phyloP scores from a whole-genome alignment of 2,888 invertebrate species.

The Strigamia transsilvanica region DNA sequence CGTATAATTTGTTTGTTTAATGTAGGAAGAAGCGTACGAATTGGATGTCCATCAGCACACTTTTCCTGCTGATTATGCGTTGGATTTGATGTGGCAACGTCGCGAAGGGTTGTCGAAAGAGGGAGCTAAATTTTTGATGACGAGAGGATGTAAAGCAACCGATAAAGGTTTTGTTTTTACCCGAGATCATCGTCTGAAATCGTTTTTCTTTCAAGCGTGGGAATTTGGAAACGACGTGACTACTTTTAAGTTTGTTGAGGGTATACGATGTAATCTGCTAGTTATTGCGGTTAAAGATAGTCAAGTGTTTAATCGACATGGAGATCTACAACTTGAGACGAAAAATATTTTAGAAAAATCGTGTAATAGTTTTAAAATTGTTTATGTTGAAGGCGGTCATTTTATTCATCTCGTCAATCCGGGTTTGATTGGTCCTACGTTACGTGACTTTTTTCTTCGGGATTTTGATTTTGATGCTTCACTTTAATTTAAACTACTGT shows the following conservation, averaged over 20 bases:
- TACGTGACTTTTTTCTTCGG: constrained; percentile 9
- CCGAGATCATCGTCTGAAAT: constrained; percentile 48
- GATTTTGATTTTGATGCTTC: not conserved
- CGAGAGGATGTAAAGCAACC: not conserved
- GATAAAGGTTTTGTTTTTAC: constrained; percentile 19
- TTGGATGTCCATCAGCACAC: not conserved
- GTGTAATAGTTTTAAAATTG: not conserved
- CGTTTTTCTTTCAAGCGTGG: constrained; percentile 43
- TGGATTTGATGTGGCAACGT: constrained; percentile 48
- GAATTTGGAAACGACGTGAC: not conserved
- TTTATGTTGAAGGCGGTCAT: constrained; percentile 28
- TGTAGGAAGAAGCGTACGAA: constrained; percentile 24
- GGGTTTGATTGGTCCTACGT: not conserved
- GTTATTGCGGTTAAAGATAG: constrained; percentile 37
- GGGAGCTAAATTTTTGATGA: not conserved
- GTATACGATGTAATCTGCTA: not conserved
- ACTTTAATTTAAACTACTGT: not conserved
- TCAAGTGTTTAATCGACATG: not conserved
- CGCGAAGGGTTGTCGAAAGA: constrained; percentile 27
- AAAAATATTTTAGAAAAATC: not conserved
- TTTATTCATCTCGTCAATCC: constrained; percentile 44
- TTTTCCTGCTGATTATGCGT: constrained; percentile 16
- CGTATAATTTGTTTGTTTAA: not conserved
- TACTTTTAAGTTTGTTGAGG: not conserved
- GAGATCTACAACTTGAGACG: not conserved